phyloP scores from a whole-genome alignment of 1,140 invertebrate species.

The Sitophilus oryzae region DNA sequence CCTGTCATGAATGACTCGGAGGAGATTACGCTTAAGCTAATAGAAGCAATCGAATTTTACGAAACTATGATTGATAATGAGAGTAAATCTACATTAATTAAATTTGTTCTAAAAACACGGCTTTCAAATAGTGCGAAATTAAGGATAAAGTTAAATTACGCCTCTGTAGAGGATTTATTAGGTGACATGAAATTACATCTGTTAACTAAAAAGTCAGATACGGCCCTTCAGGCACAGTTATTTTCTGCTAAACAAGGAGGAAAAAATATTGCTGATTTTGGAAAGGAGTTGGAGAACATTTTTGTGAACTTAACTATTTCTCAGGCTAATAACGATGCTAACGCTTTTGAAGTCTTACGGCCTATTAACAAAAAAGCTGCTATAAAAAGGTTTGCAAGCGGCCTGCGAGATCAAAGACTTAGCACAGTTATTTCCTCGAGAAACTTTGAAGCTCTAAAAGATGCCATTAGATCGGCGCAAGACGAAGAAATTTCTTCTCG shows the following conservation, averaged over 20 bases:
- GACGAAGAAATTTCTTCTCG: no score
- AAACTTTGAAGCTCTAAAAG: no score
- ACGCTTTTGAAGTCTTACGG: constrained; percentile 10
- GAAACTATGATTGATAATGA: constrained; percentile 27
- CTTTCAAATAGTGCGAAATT: constrained; percentile 21
- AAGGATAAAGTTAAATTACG: constrained; percentile 14
- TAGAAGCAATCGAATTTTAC: constrained; percentile 34
- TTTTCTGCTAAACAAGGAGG: constrained; percentile 13
- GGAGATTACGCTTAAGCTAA: constrained; percentile 25
- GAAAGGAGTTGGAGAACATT: constrained; percentile 15
- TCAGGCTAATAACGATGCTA: constrained; percentile 13
- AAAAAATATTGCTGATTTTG: constrained; percentile 23
- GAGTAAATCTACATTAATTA: constrained; percentile 14
- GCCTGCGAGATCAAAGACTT: no score
- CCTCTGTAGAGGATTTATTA: constrained; percentile 13
- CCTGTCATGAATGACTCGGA: constrained; percentile 29
- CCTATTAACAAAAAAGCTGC: no score
- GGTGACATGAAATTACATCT: constrained; percentile 15
- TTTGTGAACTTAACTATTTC: constrained; percentile 18
- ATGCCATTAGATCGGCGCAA: no score
- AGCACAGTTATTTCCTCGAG: no score
- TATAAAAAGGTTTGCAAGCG: no score
- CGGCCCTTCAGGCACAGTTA: constrained; percentile 13
- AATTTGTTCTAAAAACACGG: constrained; percentile 20
- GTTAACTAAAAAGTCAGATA: constrained; percentile 20